Percentiles rank a stretch among this genome's conserved stretches.
Conservation (phyloP, 2,888 invertebrate species). For the Tetanocera ferruginea region DNA sequence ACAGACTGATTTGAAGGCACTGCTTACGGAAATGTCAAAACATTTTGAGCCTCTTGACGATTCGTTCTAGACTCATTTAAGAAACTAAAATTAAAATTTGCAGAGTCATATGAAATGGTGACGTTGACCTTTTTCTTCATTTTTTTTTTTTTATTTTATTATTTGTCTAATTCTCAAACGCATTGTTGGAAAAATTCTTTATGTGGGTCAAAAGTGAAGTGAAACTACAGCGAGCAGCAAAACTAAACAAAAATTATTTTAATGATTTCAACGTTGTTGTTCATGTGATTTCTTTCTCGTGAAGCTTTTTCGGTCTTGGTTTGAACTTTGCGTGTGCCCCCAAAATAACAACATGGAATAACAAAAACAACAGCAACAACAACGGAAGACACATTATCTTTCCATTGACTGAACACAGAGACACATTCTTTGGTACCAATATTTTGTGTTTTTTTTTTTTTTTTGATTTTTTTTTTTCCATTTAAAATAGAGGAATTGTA, state of each 20-base stretch:
- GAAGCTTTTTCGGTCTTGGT: not conserved
- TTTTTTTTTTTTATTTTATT: too few species aligned
- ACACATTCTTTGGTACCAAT: not conserved
- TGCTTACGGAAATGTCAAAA: too few species aligned
- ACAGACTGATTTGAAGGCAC: too few species aligned
- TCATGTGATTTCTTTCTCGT: not conserved
- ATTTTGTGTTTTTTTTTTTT: too few species aligned
- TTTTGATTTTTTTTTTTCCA: too few species aligned
- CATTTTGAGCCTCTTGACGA: too few species aligned
- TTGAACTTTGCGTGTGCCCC: constrained; percentile 5
- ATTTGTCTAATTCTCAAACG: not conserved
- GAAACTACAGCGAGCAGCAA: not conserved
- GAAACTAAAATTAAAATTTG: too few species aligned
- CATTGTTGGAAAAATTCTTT: not conserved
- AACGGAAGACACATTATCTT: not conserved
- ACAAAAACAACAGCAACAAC: not conserved
- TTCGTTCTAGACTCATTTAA: too few species aligned
- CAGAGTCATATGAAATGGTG: too few species aligned
- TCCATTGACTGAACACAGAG: not conserved
- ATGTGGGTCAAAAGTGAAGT: not conserved
- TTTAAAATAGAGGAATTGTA: not conserved
- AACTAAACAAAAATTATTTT: constrained; percentile 9
- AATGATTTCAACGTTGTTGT: not conserved
- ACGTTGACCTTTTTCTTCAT: too few species aligned
- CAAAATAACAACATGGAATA: not conserved